Evolutionary conservation across 2,888 invertebrate genomes (phyloP), one percentile per base, ranked within the genome.

Genomic region (Atethmia centrago): DNA sequence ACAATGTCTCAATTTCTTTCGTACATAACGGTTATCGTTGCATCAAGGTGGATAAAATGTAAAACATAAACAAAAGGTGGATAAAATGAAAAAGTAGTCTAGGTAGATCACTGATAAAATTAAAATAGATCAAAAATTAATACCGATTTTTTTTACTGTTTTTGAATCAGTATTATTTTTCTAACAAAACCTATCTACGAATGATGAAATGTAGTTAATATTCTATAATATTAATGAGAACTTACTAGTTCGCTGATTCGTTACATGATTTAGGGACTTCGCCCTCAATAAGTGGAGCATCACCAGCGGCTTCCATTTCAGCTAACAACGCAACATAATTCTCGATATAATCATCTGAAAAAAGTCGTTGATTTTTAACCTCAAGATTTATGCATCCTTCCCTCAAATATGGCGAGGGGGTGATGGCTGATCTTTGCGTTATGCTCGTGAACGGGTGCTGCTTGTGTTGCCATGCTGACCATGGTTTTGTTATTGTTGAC

Each of bases 251-350:
- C 0, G 95, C 94, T 0, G 93, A 88, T 36, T 94, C 94, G 67
- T 93, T 92, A 67, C 88, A 90, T 2, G 95, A 90, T 82, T 94
- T 95, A 0, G 92, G 88, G n/a, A 93, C 91, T 21, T 91, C 81
- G 49, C 92, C 94, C 71, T 92, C 93, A 16, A 95, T 87, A 1
- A 95, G 89, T 0, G 85, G 79, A 0, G 76, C 58, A 28, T 94
- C 93, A 1, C 94, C 95, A 3, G 91, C 88, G 0, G 87, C 82
- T 68, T 95, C 95, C 94, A 95, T 94, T 87, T 94, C 93, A 45
- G 87, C 90, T 31, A 96, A 76, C 42, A 96, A 73, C 2, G 91
- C 85, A 10, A 94, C 91, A 72, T 95, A 95, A 0, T 94, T 94
- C 67, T 94, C 94, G 28, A 95, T 95, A 71, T 89, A 75, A 69